phyloP scores from a whole-genome alignment of 2,797 vertebrate species.

The Spinus pinus region DNA sequence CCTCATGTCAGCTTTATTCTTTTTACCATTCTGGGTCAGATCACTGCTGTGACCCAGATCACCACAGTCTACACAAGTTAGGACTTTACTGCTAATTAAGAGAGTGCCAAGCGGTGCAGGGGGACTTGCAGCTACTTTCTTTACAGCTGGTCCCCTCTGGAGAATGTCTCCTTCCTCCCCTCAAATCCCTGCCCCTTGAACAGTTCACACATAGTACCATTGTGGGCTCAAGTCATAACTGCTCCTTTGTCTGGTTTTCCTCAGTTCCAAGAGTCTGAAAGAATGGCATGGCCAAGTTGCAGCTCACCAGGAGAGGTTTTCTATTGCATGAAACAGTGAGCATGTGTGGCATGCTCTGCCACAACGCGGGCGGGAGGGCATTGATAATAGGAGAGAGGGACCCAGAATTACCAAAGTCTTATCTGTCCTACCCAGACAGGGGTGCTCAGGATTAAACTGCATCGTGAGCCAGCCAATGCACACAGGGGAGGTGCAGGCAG shows the following conservation, averaged over 20 bases:
- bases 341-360: accelerated
- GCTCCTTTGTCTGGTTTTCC: not conserved
- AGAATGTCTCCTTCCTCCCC: not conserved
- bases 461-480: not conserved
- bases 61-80: accelerated
- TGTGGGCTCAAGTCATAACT: not conserved
- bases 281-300: not conserved
- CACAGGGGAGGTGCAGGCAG: not conserved
- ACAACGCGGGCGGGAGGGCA: accelerated
- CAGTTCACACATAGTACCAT: not conserved
- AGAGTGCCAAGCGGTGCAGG: not conserved
- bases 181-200: not conserved
- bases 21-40: not conserved
- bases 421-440: not conserved
- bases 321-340: not conserved
- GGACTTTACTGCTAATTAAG: not conserved
- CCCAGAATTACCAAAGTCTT: not conserved
- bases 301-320: not conserved
- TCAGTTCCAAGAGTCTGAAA: not conserved
- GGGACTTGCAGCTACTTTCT: not conserved
- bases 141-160: not conserved
- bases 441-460: not conserved
- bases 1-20: not conserved
- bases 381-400: not conserved
- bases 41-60: not conserved